A percentile compares a stretch with the other conserved stretches of the same genome.
These are phyloP conservation scores for Xyliphius kryptos DNA, from an alignment of 2,113 vertebrate genomes.

Conservation along the genomic window DNA sequence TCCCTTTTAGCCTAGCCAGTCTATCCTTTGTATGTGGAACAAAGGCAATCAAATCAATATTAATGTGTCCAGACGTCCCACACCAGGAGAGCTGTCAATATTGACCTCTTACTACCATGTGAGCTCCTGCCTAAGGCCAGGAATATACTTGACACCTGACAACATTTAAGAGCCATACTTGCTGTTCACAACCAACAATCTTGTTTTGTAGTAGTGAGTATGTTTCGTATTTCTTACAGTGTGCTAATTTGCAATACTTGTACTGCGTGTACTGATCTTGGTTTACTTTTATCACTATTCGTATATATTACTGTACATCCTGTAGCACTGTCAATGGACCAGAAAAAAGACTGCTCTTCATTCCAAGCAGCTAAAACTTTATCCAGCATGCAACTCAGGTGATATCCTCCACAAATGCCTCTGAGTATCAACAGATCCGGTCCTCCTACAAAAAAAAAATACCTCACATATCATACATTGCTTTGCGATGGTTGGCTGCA, in stretches of 20 bases:
- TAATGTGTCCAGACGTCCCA: constrained; percentile 17
- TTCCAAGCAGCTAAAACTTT: not conserved
- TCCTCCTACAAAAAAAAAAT: not conserved
- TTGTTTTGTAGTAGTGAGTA: not conserved
- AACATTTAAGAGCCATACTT: not conserved
- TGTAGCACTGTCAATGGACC: not conserved
- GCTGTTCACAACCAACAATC: not conserved
- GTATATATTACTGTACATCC: not conserved
- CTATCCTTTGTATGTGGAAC: constrained; percentile 34
- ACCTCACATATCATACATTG: too few species aligned
- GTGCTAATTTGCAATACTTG: not conserved
- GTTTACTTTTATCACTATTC: not conserved
- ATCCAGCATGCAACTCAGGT: not conserved
- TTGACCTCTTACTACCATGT: constrained; percentile 6
- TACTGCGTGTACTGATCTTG: not conserved
- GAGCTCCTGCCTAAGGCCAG: constrained; percentile 2
- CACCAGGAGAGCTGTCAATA: constrained; percentile 5
- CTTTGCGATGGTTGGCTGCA: too few species aligned
- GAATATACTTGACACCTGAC: not conserved
- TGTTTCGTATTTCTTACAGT: not conserved
- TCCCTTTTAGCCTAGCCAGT: not conserved
- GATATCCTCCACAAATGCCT: not conserved
- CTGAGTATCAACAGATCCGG: not conserved
- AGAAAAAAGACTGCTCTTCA: not conserved
- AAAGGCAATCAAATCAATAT: constrained; percentile 40